A percentile compares a stretch with the other conserved stretches of the same genome.
These are phyloP conservation scores for Premnoplex brunnescens DNA, from an alignment of 2,797 vertebrate species.

Conservation along the genomic window DNA sequence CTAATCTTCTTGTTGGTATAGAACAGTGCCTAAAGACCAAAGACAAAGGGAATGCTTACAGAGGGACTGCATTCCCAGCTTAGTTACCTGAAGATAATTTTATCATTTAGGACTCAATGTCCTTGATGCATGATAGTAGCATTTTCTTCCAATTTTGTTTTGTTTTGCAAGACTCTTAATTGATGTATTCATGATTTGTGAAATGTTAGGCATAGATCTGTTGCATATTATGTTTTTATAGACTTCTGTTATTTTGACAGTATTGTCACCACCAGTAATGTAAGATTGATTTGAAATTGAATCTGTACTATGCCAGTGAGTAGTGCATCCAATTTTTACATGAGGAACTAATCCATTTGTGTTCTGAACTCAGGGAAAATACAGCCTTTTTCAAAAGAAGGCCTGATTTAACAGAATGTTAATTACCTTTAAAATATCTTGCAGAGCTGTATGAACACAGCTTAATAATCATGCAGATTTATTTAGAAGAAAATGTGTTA, in stretches of 20 bases:
- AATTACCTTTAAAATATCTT: neutral
- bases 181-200: neutral
- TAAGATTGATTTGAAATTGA: neutral
- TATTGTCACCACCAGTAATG: neutral
- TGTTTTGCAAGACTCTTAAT: neutral
- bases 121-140: neutral
- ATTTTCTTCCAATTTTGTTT: neutral
- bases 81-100: neutral
- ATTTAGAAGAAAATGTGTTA: slow-evolving; percentile 16
- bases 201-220: neutral
- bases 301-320: neutral
- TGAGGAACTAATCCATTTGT: neutral
- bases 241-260: slow-evolving; percentile 12
- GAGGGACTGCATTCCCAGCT: neutral
- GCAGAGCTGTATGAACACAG: neutral
- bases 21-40: neutral
- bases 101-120: neutral
- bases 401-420: neutral
- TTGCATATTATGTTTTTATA: neutral
- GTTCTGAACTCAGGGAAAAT: neutral
- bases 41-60: neutral
- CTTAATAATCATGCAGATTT: neutral
- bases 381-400: neutral
- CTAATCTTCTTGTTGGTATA: neutral
- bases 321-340: neutral